Base-by-base conservation (phyloP, 2,113 vertebrate species). In the Mormoops blainvillei region DNA sequence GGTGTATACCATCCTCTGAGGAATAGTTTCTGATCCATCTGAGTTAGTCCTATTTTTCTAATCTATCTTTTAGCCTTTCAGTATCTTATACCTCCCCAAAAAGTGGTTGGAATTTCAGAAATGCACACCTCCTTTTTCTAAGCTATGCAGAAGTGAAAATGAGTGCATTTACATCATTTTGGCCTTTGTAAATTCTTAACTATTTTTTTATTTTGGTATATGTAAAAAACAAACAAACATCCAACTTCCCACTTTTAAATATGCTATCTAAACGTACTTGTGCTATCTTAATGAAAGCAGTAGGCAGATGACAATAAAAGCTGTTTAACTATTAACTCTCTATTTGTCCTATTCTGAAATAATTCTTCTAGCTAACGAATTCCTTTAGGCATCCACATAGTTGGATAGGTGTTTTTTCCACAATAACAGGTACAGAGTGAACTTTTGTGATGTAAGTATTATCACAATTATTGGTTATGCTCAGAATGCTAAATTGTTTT, bases 271-370 rank as follows among this genome's bases (percentile, higher is more conserved):
- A 92, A 81, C 67, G 26, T 24, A 65, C 14, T 80, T 63, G 10
- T 65, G 43, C 63, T 78, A 38, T 89, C 86, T 95, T 94, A 92
- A 77, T 43, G 43, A 61, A 58, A 33, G 52, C 48, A 65, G 31
- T 43, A 36, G 41, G 52, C 52, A 70, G 31, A 86, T 84, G 76
- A 85, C 48, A 87, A 58, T 83, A 87, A 77, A 94, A 90, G 61
- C 52, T 83, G 26, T 48, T 94, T 96, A 83, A 82, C 33, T 94
- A 87, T 92, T 73, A 80, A 89, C 18, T 19, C n/a, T n/a, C 19
- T 54, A 50, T 76, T 91, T 82, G 74, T 86, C 73, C 38, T 56
- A 58, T 73, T 94, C 78, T 82, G 65, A 81, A 85, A 58, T 26
- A 70, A 38, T 54, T 61, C 68, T 86, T 12, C 63, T 70, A 65